A percentile compares a stretch with the other conserved stretches of the same genome.
Conservation (phyloP, 2,113 vertebrate genomes). For the Astatoreochromis straeleni region DNA sequence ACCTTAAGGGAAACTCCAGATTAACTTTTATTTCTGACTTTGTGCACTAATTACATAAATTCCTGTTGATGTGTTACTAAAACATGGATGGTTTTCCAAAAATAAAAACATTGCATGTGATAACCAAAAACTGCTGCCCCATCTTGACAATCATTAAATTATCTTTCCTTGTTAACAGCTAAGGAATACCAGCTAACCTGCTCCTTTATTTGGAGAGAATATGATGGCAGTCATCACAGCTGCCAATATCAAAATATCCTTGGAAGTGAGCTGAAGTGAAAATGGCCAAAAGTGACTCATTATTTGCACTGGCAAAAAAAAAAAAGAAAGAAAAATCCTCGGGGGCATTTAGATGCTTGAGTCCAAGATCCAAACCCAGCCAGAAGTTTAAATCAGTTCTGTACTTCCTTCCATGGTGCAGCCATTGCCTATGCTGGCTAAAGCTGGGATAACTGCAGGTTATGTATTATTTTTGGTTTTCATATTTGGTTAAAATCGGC, state of each 20-base stretch:
- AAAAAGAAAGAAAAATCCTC: background rate
- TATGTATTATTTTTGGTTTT: background rate
- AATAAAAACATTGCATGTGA: background rate
- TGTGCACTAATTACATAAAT: background rate
- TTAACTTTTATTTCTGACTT: background rate
- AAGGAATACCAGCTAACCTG: background rate
- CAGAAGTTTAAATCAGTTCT: background rate
- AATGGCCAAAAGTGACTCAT: background rate
- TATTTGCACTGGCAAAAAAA: background rate
- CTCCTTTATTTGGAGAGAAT: background rate
- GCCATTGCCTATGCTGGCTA: background rate
- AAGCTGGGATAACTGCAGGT: background rate
- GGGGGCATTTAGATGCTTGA: background rate
- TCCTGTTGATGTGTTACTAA: background rate
- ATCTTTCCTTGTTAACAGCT: background rate
- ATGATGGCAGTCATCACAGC: background rate
- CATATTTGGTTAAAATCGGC: background rate
- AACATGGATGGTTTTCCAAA: background rate
- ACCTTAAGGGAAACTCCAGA: background rate
- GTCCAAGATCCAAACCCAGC: background rate
- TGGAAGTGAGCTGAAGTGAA: background rate
- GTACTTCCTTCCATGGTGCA: background rate
- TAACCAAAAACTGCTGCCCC: background rate
- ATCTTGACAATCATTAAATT: background rate
- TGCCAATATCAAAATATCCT: background rate